Conservation (phyloP, 2,888 invertebrate genomes). For the Callosobruchus maculatus region DNA sequence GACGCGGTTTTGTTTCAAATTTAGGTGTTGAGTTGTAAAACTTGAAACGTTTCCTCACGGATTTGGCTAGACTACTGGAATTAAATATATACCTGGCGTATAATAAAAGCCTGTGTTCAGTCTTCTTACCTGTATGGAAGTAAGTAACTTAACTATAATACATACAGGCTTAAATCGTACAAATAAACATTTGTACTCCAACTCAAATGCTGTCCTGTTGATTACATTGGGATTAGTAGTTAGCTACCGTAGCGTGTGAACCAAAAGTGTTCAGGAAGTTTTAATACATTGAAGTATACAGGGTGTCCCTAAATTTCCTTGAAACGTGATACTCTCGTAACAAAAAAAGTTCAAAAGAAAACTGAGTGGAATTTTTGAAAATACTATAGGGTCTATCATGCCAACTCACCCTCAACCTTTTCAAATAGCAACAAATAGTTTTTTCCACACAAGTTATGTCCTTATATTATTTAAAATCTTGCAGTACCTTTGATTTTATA, state of each 20-base stretch:
- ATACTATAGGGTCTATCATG: too few relatives aligned
- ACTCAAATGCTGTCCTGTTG: neutral
- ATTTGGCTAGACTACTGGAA: neutral
- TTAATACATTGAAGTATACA: too few relatives aligned
- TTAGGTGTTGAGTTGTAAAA: neutral
- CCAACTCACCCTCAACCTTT: too few relatives aligned
- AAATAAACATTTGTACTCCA: neutral
- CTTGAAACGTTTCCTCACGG: neutral
- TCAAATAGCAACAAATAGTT: too few relatives aligned
- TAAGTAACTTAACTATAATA: neutral
- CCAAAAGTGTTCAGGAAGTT: neutral
- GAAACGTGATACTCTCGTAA: too few relatives aligned
- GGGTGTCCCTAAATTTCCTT: too few relatives aligned
- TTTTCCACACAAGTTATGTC: too few relatives aligned
- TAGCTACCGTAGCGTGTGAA: neutral
- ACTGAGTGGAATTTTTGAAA: too few relatives aligned
- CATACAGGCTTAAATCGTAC: neutral
- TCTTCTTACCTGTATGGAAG: neutral
- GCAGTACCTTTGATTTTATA: too few relatives aligned
- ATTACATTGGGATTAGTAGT: neutral
- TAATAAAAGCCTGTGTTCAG: neutral
- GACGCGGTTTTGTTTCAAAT: neutral
- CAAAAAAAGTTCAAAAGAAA: too few relatives aligned
- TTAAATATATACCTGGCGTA: neutral
- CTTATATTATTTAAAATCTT: too few relatives aligned